Evolutionary conservation across 1,140 invertebrate genomes (phyloP).

Genomic region (Achatina immaculata): DNA sequence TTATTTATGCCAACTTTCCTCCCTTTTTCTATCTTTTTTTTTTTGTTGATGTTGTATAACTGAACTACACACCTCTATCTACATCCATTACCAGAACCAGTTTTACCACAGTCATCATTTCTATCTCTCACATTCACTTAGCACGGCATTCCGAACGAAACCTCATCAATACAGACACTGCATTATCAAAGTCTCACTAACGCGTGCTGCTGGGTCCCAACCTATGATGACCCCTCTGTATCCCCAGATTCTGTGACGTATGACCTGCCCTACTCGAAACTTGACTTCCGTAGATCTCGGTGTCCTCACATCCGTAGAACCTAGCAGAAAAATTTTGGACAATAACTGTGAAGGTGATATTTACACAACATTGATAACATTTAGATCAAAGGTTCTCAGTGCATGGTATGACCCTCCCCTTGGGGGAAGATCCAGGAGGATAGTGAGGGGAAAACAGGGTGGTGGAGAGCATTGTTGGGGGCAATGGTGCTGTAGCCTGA

Average conservation of each 20-base stretch:
- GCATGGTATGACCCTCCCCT: background rate
- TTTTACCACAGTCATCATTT: too few relatives aligned
- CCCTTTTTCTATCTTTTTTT: too few relatives aligned
- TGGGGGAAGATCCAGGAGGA: background rate
- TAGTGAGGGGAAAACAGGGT: too few relatives aligned
- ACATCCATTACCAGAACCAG: too few relatives aligned
- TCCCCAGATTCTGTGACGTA: constrained; percentile 72
- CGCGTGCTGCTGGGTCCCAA: constrained; percentile 72
- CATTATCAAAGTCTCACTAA: constrained; percentile 20
- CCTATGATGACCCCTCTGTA: constrained; percentile 75
- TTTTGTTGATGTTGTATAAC: too few relatives aligned
- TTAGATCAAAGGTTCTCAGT: background rate
- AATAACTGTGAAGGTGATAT: background rate
- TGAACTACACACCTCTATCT: too few relatives aligned
- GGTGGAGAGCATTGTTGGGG: too few relatives aligned
- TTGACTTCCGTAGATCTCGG: constrained; percentile 68
- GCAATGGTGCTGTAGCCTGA: too few relatives aligned
- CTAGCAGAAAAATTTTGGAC: constrained; percentile 48
- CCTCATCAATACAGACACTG: background rate
- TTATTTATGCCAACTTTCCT: too few relatives aligned
- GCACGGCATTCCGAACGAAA: too few relatives aligned
- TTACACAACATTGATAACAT: background rate
- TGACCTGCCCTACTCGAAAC: constrained; percentile 75
- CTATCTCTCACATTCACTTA: too few relatives aligned
- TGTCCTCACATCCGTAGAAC: constrained; percentile 67